Evolutionary conservation across 2,113 vertebrate genomes (phyloP).

Genomic region (Channa maculata): DNA sequence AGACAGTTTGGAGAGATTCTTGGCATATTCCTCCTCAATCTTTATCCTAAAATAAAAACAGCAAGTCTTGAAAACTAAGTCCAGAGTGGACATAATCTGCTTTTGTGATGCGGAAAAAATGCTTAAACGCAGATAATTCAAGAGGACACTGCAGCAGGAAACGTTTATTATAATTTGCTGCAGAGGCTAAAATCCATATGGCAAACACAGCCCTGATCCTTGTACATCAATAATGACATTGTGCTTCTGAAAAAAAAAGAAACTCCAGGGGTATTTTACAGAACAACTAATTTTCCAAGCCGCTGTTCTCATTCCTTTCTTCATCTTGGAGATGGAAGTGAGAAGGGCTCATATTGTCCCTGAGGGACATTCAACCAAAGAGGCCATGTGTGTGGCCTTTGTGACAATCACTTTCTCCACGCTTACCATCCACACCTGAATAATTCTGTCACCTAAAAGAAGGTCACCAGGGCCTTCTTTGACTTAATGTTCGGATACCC

Average conservation of each 20-base stretch:
- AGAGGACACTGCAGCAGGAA: neutral
- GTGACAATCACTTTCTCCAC: constrained; percentile 26
- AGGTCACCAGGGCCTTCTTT: constrained; percentile 25
- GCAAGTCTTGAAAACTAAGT: constrained; percentile 21
- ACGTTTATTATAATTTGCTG: neutral
- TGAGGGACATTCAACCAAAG: neutral
- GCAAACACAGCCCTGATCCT: neutral
- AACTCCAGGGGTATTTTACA: neutral
- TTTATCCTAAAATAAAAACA: constrained; percentile 89
- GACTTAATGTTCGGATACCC: neutral
- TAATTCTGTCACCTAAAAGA: constrained; percentile 44
- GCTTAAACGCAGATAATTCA: neutral
- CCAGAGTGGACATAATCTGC: constrained; percentile 4
- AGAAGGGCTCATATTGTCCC: neutral
- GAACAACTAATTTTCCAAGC: neutral
- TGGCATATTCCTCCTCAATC: constrained; percentile 99
- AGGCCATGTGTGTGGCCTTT: constrained; percentile 9
- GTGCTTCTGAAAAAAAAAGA: too few relatives aligned
- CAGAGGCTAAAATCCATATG: neutral
- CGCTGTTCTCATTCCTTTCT: rapidly evolving
- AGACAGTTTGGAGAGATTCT: constrained; percentile 97
- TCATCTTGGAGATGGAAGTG: neutral
- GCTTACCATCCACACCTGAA: constrained; percentile 48
- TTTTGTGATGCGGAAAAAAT: neutral
- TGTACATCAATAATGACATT: neutral